These are phyloP conservation scores for Lipotes vexillifer DNA, from an alignment of 2,113 vertebrate genomes.

Conservation along the genomic window DNA sequence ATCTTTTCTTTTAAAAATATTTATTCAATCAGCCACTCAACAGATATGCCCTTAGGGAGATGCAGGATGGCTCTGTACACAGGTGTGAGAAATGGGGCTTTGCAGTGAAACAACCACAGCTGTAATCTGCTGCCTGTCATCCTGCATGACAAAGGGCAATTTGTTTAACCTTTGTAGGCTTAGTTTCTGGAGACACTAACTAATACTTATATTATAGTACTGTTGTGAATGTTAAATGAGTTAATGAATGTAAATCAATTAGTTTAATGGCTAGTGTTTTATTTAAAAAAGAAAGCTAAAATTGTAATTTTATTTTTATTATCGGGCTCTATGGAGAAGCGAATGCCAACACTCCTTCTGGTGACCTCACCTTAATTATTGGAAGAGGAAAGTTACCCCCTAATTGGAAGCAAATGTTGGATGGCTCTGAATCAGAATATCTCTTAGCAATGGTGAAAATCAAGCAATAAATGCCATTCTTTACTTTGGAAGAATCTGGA, in stretches of 20 bases:
- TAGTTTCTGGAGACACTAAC: background rate
- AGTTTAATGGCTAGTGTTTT: background rate
- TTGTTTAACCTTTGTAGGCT: background rate
- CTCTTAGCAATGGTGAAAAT: background rate
- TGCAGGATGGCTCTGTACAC: too few relatives aligned
- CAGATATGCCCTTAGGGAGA: background rate
- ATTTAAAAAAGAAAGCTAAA: background rate
- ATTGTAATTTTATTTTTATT: background rate
- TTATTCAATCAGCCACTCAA: background rate
- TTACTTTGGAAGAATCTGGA: background rate
- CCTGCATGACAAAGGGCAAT: background rate
- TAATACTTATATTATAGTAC: background rate
- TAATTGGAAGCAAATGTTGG: background rate
- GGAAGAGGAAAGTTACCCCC: background rate
- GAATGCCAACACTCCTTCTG: background rate
- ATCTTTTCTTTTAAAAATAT: background rate
- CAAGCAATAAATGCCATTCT: background rate
- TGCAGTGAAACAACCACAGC: background rate
- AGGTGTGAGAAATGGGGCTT: rapidly evolving
- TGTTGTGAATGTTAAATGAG: background rate
- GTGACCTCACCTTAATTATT: background rate
- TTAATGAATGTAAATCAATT: background rate
- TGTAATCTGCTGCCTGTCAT: too few relatives aligned
- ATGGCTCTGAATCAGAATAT: background rate
- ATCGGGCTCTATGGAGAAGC: background rate